Base-by-base conservation (phyloP, 2,888 invertebrate genomes). In the Nycteola revayana region DNA sequence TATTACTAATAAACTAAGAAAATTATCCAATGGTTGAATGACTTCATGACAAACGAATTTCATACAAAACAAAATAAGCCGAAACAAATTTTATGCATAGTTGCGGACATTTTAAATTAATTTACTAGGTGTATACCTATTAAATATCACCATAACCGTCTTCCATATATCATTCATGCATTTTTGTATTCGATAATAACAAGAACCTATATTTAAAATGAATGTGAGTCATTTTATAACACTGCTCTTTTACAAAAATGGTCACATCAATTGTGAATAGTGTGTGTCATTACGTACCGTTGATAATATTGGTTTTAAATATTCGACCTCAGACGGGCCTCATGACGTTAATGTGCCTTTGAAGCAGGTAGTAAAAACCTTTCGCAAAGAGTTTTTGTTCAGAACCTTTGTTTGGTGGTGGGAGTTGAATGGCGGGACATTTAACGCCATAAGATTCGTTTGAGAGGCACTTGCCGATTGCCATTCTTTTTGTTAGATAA, bases 351-450 rank as follows among this genome's bases (percentile, higher is more conserved):
- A 62, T 48, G 53, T 53, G 57, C 62, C 62, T 70, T 60, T 67
- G 50, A 64, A 63, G 75, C 84, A 86, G 86, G 86, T 86, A 86
- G 83, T 67, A 58, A 60, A 57, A 60, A 70, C 72, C 76, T 77
- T 81, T 78, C 49, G 75, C 63, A 46, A 52, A 54, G 43, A 32
- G 42, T 68, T 80, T 84, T 83, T 81, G 65, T 49, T 51, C 32
- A 42, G 56, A 43, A 67, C 72, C 73, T 76, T 80, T 76, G 67
- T 75, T 45, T 34, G 44, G 47, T 45, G 52, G 58, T 58, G 54
- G 43, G 48, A 34, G 53, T 63, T 72, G 69, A 72, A 76, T 71
- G 69, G 64, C 54, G 49, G 48, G 50, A 39, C 43, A 40, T 47
- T 54, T 37, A 36, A 48, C 51, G 59, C 45, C 47, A 38, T 56